Percentiles rank a stretch among this genome's conserved stretches.
phyloP scores from a whole-genome alignment of 1,140 invertebrate genomes.

The Nomia melanderi region DNA sequence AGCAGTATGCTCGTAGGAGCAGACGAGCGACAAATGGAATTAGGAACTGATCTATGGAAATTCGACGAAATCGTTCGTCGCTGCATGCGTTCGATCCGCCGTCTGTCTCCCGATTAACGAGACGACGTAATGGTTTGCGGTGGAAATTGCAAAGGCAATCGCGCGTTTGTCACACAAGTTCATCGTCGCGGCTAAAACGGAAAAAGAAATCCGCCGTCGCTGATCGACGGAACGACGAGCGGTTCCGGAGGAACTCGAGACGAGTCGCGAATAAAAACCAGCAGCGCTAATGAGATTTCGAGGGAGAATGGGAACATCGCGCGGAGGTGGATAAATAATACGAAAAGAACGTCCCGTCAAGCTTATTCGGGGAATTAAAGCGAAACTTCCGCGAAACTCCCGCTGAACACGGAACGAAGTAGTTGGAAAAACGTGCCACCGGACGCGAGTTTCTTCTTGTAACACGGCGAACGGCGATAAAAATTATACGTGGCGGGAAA shows the following conservation, averaged over 20 bases:
- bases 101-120: too few relatives aligned
- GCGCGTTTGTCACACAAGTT: not conserved
- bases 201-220: too few relatives aligned
- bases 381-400: not conserved
- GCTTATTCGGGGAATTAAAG: not conserved
- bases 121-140: too few relatives aligned
- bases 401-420: not conserved
- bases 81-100: too few relatives aligned
- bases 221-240: not conserved
- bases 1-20: not conserved
- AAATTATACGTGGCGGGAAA: not conserved
- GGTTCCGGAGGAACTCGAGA: not conserved
- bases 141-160: too few relatives aligned
- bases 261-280: not conserved
- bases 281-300: slow-evolving; percentile 10
- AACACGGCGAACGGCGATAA: not conserved
- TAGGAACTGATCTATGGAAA: not conserved
- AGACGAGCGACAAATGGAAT: not conserved
- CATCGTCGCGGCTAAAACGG: not conserved
- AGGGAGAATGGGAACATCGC: not conserved
- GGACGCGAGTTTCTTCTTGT: not conserved
- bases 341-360: not conserved
- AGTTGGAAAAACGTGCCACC: not conserved
- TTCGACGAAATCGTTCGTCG: not conserved
- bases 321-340: not conserved